Percentiles rank a stretch among this genome's conserved stretches.
These are phyloP conservation scores for Agrotis exclamationis DNA, from an alignment of 2,888 invertebrate genomes.

Conservation along the genomic window DNA sequence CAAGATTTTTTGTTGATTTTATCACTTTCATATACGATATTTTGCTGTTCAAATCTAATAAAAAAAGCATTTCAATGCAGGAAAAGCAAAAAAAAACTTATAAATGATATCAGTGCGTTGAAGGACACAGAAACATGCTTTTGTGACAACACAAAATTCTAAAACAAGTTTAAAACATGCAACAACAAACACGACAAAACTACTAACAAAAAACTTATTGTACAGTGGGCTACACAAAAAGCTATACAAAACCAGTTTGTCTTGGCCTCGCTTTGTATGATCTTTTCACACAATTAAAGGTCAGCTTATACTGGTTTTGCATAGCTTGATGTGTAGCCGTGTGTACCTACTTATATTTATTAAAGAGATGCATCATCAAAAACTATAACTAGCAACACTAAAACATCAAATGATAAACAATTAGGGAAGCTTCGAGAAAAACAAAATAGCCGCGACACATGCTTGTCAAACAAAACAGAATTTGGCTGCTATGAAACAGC, in stretches of 20 bases:
- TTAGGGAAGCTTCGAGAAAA: constrained; percentile 65
- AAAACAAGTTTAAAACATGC: constrained; percentile 62
- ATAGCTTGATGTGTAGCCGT: too few species aligned
- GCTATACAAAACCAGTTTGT: too few species aligned
- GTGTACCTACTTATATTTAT: constrained; percentile 41
- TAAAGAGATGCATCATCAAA: constrained; percentile 49
- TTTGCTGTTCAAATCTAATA: constrained; percentile 83
- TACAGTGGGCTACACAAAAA: too few species aligned
- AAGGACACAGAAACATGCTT: constrained; percentile 88
- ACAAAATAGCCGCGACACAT: constrained; percentile 65
- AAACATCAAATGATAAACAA: constrained; percentile 62
- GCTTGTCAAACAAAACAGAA: constrained; percentile 69
- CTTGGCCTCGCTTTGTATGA: too few species aligned
- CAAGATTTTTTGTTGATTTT: constrained; percentile 79
- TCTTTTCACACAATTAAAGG: too few species aligned
- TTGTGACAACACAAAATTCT: constrained; percentile 71
- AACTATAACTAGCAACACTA: constrained; percentile 60
- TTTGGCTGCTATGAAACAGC: constrained; percentile 80
- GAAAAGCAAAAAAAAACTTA: constrained; percentile 78
- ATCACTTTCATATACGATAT: constrained; percentile 75
- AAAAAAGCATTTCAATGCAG: constrained; percentile 78
- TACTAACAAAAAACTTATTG: constrained; percentile 54
- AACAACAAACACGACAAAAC: constrained; percentile 61
- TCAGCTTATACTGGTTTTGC: too few species aligned
- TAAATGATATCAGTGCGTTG: constrained; percentile 88